Evolutionary conservation across 2,888 invertebrate genomes (phyloP), one percentile per base, ranked within the genome.

Genomic region (Mythimna pallens): DNA sequence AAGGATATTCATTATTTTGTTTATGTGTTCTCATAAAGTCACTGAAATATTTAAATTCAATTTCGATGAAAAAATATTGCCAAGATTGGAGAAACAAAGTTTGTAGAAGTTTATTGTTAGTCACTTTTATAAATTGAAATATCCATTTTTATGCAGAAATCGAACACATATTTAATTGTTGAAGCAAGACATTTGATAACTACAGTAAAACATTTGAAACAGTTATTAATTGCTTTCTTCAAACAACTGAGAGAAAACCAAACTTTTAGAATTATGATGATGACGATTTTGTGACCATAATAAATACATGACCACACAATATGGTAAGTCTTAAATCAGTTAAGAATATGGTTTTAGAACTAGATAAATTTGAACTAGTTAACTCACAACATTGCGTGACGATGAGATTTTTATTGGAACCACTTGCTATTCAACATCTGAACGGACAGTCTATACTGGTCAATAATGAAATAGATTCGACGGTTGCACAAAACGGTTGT

Each of bases 341-440:
- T 36, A 8, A 34, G 58, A 34, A n/a, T 43, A 20, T 22, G 20
- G 1, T 12, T 3, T n/a, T 14, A 65, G 5, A 36, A 10, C 17
- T 63, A 72, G 17, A 40, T 30, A 20, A 47, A 6, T 47, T 67
- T 36, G 36, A 50, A 64, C 25, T 20, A 40, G 12, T 54, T 22
- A 54, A 59, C 20, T 25, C 17, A 47, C 14, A 66, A 55, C 25
- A 66, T 78, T 5, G 73, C 78, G 63, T 77, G 78, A 55, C n/a
- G 36, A 61, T 40, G 73, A 40, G 10, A 12, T 40, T 58, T 63
- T 34, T 20, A 65, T 54, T 52, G n/a, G 10, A 69, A 74, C 34
- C 30, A 7, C 22, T 67, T 52, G 67, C 6, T 20, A 30, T 30
- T 67, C 36, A 72, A 57, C 61, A 68, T 47, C 7, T 30, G 67